Base-by-base conservation (phyloP, 2,888 invertebrate genomes). In the Penaeus monodon region DNA sequence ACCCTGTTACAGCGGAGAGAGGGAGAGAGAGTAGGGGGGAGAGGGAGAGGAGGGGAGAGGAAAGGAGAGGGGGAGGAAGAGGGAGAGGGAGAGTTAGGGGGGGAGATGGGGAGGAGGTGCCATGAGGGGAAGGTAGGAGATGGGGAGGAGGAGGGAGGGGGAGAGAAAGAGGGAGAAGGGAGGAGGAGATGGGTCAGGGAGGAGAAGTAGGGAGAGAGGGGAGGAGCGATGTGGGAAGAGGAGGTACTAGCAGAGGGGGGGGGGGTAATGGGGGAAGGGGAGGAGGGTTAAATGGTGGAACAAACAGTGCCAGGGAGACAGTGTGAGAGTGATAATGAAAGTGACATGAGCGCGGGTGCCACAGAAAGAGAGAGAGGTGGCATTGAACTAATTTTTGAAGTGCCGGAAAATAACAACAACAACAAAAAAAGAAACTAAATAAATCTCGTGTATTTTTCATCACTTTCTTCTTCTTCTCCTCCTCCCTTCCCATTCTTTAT, bases 311-410 rank as follows among this genome's bases (percentile, higher is more conserved):
- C 27, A 68, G 68, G n/a, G 76, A 76, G 76, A 76, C 33, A 33
- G 78, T n/a, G 78, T n/a, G 78, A 57, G 78, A 78, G 63, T 57
- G 78, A 24, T 49, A 78, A 57, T 17, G 78, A 78, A 57, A n/a
- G 78, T 57, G 49, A 27, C 57, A 49, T 24, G 29, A 29, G 44
- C 49, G 29, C 24, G 57, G n/a, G 57, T n/a, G 44, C 44, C 20
- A 78, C 14, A n/a, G 77, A 77, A 57, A 44, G 27, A 63, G 78
- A 78, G 49, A 78, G 44, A 38, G 17, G 33, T 17, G 33, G 24
- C 27, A 29, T 57, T 57, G 57, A 57, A 57, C 57, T 17, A 17
- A 65, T 64, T 17, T 24, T 29, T 17, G 20, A 24, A 33, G 24
- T 24, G 29, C 24, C n/a, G 7, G 81, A 33, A 44, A 66, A 38